Evolutionary conservation across 2,888 invertebrate species (phyloP), one percentile per base, ranked within the genome.

Genomic region (Synergus itoensis): DNA sequence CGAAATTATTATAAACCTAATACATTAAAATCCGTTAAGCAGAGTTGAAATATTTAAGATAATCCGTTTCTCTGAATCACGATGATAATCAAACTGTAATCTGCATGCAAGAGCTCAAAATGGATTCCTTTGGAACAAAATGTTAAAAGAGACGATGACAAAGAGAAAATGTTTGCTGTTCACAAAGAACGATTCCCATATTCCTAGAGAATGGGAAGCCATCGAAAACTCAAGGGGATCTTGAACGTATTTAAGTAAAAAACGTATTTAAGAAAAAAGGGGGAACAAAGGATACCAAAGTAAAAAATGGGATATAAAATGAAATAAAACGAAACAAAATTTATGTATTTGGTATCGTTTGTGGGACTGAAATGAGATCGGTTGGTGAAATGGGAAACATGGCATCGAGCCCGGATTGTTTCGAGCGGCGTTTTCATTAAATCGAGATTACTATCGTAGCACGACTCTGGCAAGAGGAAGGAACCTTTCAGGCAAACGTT

Each of bases 381-480:
- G 75, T 77, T 75, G 64, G 63, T 62, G 45, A 65, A 76, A 69
- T 57, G 36, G 45, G 69, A 76, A 80, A 76, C 79, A 80, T 65
- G 84, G 81, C 81, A 81, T 79, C 79, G 81, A 78, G 77, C 73
- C 80, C 78, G 78, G 69, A 84, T 85, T 83, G 83, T 85, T 88
- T 88, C 88, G 85, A 82, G 87, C 85, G 81, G 85, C 80, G 82
- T 86, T 89, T 89, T 88, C 88, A 89, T 91, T 88, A 90, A 90
- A 89, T 88, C 86, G 86, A 84, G 89, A 90, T 89, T 86, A 83
- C 88, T 87, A 90, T 90, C 89, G 86, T 76, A 76, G 79, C 78
- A 82, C 86, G 76, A 79, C 82, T 79, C 82, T 82, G 77, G 84
- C 84, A 79, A 73, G 82, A 81, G 79, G 76, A 79, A 80, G 80